phyloP scores from a whole-genome alignment of 2,113 vertebrate species.

The Hippocampus zosterae region DNA sequence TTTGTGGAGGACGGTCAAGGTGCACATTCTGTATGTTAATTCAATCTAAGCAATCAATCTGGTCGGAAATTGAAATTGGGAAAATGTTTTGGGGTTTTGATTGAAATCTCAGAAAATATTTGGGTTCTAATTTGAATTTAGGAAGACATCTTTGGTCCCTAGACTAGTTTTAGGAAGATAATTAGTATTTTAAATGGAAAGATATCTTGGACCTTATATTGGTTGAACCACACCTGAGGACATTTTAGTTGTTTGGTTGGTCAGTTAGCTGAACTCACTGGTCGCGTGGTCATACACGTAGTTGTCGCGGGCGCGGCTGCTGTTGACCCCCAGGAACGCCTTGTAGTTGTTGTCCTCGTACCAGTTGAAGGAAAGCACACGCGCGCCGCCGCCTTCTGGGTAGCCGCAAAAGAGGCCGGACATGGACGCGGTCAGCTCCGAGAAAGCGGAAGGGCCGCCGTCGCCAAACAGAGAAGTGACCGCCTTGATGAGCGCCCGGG shows the following conservation, averaged over 20 bases:
- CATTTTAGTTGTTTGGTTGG: neutral
- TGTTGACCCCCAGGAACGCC: slow-evolving; percentile 89
- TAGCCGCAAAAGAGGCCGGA: slow-evolving; percentile 90
- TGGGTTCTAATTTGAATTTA: neutral
- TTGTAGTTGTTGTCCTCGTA: slow-evolving; percentile 99
- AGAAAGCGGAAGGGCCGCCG: slow-evolving; percentile 72
- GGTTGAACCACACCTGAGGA: too few species aligned
- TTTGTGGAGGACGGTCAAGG: neutral
- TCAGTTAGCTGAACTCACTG: slow-evolving; percentile 75
- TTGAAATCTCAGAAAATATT: neutral
- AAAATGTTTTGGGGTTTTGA: neutral
- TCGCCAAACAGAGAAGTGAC: slow-evolving; percentile 71
- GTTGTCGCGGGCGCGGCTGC: slow-evolving; percentile 72
- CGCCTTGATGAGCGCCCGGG: slow-evolving; percentile 75
- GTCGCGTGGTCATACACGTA: slow-evolving; percentile 81
- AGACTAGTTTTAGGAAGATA: too few species aligned
- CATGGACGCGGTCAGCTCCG: slow-evolving; percentile 72
- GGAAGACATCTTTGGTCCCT: neutral
- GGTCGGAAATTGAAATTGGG: neutral
- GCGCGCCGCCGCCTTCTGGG: slow-evolving; percentile 83
- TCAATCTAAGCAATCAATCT: neutral
- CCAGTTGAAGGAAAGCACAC: slow-evolving; percentile 96
- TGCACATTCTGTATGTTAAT: neutral
- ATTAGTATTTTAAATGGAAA: too few species aligned
- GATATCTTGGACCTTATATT: too few species aligned